Percentiles rank a stretch among this genome's conserved stretches.
These are phyloP conservation scores for Raja brachyura DNA, from an alignment of 2,113 vertebrate genomes.

Conservation along the genomic window DNA sequence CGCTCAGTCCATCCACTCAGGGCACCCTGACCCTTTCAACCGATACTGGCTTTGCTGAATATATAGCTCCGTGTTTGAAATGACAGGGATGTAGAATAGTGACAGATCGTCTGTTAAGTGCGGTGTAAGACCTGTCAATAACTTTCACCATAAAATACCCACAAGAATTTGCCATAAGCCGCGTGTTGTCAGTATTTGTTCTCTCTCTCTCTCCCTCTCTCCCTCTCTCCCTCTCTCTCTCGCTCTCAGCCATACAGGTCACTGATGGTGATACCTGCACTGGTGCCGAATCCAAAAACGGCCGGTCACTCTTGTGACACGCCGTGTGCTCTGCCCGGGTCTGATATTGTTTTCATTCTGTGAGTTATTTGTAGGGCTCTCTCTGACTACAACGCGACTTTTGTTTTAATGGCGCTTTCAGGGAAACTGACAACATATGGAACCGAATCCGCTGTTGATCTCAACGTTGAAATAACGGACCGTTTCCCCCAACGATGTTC, in stretches of 20 bases:
- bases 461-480: background rate
- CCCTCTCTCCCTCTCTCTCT: background rate
- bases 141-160: constrained; percentile 35
- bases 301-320: background rate
- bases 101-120: constrained; percentile 23
- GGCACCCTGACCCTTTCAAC: background rate
- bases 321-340: background rate
- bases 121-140: constrained; percentile 18
- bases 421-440: background rate
- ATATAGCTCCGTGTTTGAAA: background rate
- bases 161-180: constrained; percentile 39
- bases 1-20: background rate
- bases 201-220: background rate
- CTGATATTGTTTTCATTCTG: constrained; percentile 1
- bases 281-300: background rate
- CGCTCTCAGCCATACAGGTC: background rate
- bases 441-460: background rate
- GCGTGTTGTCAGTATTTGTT: constrained; percentile 1
- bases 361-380: background rate
- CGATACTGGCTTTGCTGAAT: background rate
- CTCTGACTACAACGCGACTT: background rate
- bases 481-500: background rate
- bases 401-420: background rate
- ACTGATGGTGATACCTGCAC: background rate
- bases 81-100: background rate